Base-by-base conservation (phyloP, 2,113 vertebrate species). In the Labrus mixtus region DNA sequence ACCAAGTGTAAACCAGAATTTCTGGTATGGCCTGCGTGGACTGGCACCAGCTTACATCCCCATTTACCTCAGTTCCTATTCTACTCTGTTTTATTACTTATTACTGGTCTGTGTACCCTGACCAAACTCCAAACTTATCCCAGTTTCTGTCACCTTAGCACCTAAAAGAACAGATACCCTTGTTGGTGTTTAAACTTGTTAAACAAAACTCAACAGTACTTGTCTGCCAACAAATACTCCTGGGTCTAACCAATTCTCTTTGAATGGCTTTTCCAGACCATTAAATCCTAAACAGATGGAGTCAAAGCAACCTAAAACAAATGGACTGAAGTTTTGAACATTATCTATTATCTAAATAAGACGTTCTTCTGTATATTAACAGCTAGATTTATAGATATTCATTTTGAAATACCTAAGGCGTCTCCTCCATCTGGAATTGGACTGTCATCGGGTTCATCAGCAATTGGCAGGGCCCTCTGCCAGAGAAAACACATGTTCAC, bases 401-500 rank as follows among this genome's bases (percentile, higher is more conserved):
- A 54, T 25, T 65, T 23, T 29, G 0, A 68, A 81, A 88, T 86
- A 95, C 94, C 94, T 5, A 65, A 57, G 37, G 33, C 25, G 0
- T 94, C 87, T 19, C 56, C 72, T 23, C 1, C 90, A 0, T 23
- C 72, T 7, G 76, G 0, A 53, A 61, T 15, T 1, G 73, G 16
- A 13, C 23, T 29, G 56, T 71, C 66, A 16, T 88, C 91, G 8
- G 91, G 76, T 56, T 86, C 64, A 64, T 90, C 93, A 48, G 79
- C 82, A 64, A 58, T 10, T 84, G 72, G 74, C 57, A 85, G 60
- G 1, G 43, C 83, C 66, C 89, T 92, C 90, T 92, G 78, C 45
- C 83, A 68, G 67, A 87, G 41, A 79, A 73, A 77, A 84, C 39
- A 79, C 1, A 6, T 55, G 58, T 68, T 86, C 43, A 86, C 9